A percentile compares a stretch with the other conserved stretches of the same genome.
Evolutionary conservation across 2,888 invertebrate species (phyloP).

Genomic region (Malacosoma neustria): DNA sequence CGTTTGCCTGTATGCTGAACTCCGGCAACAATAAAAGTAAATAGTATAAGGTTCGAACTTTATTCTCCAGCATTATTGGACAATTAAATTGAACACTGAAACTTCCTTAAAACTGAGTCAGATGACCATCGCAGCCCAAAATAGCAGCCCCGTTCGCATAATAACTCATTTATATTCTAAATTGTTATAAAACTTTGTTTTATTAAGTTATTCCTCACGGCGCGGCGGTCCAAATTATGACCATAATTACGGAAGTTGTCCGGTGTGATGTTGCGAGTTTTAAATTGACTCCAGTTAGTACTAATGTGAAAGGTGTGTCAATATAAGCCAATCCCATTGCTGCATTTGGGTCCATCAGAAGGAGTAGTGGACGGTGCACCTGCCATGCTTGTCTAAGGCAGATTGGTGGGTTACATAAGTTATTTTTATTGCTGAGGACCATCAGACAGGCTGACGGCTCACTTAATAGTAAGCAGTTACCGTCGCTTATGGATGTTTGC

Average conservation of each 20-base stretch:
- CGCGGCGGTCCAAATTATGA: not conserved
- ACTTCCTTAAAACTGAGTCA: not conserved
- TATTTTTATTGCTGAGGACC: too few species aligned
- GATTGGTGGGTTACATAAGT: not conserved
- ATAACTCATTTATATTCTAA: conserved; percentile 12
- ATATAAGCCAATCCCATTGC: too few species aligned
- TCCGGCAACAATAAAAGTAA: not conserved
- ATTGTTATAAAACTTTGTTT: conserved; percentile 10
- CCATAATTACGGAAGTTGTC: conserved; percentile 9
- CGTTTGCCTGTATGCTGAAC: not conserved
- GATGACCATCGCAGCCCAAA: not conserved
- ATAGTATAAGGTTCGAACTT: not conserved
- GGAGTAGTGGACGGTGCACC: too few species aligned
- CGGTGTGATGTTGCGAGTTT: not conserved
- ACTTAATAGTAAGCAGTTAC: not conserved
- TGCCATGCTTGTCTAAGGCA: too few species aligned
- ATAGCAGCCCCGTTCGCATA: conserved; percentile 5
- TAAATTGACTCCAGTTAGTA: not conserved
- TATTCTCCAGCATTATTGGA: not conserved
- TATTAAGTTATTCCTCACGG: conserved; percentile 6
- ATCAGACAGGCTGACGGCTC: too few species aligned
- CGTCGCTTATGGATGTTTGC: not conserved
- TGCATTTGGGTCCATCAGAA: too few species aligned
- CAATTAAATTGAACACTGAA: not conserved
- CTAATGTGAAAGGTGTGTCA: too few species aligned